Conservation (phyloP, 30 jellyfish, hydroid and myxozoan species). For the Morbakka virulenta region DNA sequence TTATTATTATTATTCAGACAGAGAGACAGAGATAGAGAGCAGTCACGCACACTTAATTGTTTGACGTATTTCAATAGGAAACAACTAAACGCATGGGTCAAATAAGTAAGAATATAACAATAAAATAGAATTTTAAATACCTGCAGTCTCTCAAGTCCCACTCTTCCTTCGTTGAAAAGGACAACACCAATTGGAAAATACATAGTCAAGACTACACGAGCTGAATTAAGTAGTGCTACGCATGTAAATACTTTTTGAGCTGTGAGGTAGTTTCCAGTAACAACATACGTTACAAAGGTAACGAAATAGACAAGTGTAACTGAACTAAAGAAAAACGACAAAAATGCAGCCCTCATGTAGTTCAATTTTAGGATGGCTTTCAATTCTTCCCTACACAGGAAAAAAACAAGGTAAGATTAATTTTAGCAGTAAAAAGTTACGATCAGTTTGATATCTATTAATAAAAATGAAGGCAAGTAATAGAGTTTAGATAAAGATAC, state of each 20-base stretch:
- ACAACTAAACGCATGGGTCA: no score
- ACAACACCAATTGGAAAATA: constrained; percentile 85
- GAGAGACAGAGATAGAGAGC: no score
- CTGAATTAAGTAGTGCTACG: constrained; percentile 65
- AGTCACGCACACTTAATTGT: no score
- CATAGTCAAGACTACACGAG: constrained; percentile 66
- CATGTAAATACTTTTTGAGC: constrained; percentile 83
- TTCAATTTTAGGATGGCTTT: constrained; percentile 59
- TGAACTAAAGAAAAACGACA: constrained; percentile 96
- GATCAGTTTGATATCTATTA: no score
- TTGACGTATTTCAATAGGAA: no score
- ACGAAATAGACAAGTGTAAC: constrained; percentile 64
- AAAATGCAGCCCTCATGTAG: constrained; percentile 68
- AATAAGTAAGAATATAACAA: no score
- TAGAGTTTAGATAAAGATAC: no score
- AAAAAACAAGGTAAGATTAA: no score
- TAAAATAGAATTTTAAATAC: no score
- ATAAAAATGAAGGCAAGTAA: no score
- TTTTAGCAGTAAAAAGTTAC: no score
- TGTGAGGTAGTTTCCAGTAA: constrained; percentile 69
- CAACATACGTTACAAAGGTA: constrained; percentile 79
- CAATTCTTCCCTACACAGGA: constrained; percentile 77
- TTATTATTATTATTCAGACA: no score
- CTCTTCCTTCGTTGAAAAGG: constrained; percentile 79
- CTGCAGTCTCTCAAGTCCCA: constrained; percentile 74